Percentiles rank a stretch among this genome's conserved stretches.
Conservation (phyloP, 2,113 vertebrate species). For the Bos javanicus region DNA sequence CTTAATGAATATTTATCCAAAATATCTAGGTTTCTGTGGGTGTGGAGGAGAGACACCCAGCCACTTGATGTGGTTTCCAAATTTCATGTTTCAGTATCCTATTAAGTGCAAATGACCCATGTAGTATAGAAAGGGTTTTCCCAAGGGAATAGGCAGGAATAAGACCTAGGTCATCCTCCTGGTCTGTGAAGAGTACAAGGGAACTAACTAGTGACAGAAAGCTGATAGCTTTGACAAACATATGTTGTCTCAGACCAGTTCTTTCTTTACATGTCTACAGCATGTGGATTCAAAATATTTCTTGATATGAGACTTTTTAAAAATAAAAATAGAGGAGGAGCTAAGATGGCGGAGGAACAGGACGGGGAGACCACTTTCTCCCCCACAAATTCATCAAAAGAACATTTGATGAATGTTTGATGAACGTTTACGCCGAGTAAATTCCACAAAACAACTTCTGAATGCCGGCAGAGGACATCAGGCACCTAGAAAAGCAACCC, state of each 20-base stretch:
- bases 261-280: neutral
- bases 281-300: neutral
- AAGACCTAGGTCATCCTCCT: neutral
- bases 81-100: neutral
- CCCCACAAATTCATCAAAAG: too few species aligned
- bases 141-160: neutral
- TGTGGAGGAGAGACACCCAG: neutral
- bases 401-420: too few species aligned
- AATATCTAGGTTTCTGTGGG: neutral
- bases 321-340: neutral
- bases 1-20: neutral
- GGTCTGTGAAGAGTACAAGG: neutral
- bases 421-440: too few species aligned
- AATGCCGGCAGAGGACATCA: too few species aligned
- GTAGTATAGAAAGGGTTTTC: neutral
- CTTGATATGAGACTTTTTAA: neutral
- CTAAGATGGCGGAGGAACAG: too few species aligned
- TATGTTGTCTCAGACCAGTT: neutral
- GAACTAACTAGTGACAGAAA: neutral
- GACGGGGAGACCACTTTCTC: too few species aligned
- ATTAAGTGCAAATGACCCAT: neutral
- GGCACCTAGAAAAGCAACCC: too few species aligned
- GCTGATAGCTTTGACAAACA: neutral
- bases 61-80: neutral
- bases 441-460: too few species aligned